Evolutionary conservation across 2,888 invertebrate genomes (phyloP), one percentile per base, ranked within the genome.

Genomic region (Synergus umbraculus): DNA sequence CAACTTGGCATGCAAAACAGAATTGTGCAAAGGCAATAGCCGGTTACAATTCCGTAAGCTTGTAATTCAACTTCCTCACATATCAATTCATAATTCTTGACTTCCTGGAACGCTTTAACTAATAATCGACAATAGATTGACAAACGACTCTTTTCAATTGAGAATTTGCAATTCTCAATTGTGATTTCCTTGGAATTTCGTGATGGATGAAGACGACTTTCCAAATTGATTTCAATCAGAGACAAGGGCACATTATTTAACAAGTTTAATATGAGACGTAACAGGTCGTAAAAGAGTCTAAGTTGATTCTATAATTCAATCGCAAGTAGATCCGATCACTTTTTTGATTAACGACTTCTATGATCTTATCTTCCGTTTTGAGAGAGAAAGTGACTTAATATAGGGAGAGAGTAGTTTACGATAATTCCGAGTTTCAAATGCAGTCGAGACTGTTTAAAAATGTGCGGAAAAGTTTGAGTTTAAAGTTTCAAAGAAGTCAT

Each of bases 61-160:
- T 69, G 49, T 69, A 69, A 69, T 69, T 49, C 29, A 49, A 67
- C 29, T 69, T 69, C 49, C 49, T 49, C 37, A 46, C 49, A 73
- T 73, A 63, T 63, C 29, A 63, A 29, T 63, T 63, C 29, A 63
- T 63, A 29, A 63, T 63, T 63, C 10, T 63, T 63, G 29, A 63
- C 63, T 63, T 63, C 29, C 63, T 63, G 63, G 18, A 63, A 63
- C 13, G 12, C 12, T 63, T 29, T 4, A 10, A 9, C n/a, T 13
- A 63, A 63, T 63, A 63, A 63, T 63, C 29, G 13, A 7, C 58
- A 58, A 58, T 18, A 18, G 58, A 58, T 58, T 58, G 18, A 58
- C 58, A 58, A 58, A 18, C 7, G 18, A 54, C n/a, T 54, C 54
- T 54, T 54, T 54, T 0, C 9, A 18, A 58, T 18, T 58, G 9